A percentile compares a stretch with the other conserved stretches of the same genome.
These are phyloP conservation scores for Pyralis farinalis DNA, from an alignment of 2,888 invertebrate genomes.

Conservation along the genomic window DNA sequence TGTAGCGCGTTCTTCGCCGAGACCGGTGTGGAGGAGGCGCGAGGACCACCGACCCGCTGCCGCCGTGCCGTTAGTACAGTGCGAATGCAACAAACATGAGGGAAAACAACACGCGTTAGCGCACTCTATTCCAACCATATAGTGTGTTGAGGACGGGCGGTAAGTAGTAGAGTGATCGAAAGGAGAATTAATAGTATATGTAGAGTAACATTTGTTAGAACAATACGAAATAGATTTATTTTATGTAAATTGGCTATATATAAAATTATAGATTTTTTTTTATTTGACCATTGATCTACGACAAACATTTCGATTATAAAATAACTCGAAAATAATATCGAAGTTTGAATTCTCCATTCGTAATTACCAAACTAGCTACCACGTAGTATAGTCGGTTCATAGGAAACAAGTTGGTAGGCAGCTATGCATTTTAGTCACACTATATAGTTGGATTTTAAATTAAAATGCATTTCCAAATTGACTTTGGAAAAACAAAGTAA, in stretches of 20 bases:
- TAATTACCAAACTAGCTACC: not conserved
- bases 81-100: slow-evolving; percentile 69
- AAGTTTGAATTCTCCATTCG: no score
- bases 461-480: slow-evolving; percentile 13
- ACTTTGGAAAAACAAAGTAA: slow-evolving; percentile 2
- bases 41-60: slow-evolving; percentile 77
- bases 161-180: no score
- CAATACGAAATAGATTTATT: no score
- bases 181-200: no score
- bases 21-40: slow-evolving; percentile 79
- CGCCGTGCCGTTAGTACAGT: slow-evolving; percentile 72
- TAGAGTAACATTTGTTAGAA: no score
- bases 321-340: no score
- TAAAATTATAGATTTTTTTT: no score
- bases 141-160: slow-evolving; percentile 6
- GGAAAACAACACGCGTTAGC: slow-evolving; percentile 75
- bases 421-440: not conserved
- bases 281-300: no score
- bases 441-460: slow-evolving; percentile 11
- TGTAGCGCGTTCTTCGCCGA: slow-evolving; percentile 83
- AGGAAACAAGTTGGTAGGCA: no score
- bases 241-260: no score
- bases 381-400: no score
- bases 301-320: no score
- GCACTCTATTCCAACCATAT: slow-evolving; percentile 48